Conservation (phyloP, 2,113 vertebrate species). For the Centropus bengalensis region DNA sequence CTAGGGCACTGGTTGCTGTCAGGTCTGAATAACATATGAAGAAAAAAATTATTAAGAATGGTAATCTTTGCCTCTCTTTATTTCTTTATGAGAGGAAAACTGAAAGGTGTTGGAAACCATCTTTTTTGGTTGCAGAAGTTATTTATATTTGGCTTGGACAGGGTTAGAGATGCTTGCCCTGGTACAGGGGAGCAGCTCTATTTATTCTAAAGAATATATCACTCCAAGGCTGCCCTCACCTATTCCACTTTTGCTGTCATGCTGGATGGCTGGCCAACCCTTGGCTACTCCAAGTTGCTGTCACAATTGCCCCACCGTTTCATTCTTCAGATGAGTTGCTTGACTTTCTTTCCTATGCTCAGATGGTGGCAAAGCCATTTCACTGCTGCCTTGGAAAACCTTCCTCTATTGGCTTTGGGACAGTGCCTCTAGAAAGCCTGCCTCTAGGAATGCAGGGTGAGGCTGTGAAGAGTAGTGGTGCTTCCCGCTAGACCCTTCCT, state of each 20-base stretch:
- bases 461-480: not conserved
- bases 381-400: not conserved
- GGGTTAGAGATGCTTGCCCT: not conserved
- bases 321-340: not conserved
- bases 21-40: not conserved
- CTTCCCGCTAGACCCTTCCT: not conserved
- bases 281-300: not conserved
- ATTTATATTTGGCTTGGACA: not conserved
- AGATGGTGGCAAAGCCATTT: not conserved
- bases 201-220: not conserved
- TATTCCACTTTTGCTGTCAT: not conserved
- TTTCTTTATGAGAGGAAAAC: not conserved
- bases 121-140: not conserved
- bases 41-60: not conserved
- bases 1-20: not conserved
- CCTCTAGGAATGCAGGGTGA: not conserved
- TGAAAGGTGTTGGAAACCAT: not conserved
- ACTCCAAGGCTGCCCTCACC: not conserved
- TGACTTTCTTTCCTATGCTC: not conserved
- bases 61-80: not conserved
- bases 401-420: not conserved
- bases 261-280: not conserved
- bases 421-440: not conserved
- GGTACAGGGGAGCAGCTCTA: not conserved
- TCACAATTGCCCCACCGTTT: not conserved